phyloP scores from a whole-genome alignment of 2,797 vertebrate species.

The Luscinia megarhynchos region DNA sequence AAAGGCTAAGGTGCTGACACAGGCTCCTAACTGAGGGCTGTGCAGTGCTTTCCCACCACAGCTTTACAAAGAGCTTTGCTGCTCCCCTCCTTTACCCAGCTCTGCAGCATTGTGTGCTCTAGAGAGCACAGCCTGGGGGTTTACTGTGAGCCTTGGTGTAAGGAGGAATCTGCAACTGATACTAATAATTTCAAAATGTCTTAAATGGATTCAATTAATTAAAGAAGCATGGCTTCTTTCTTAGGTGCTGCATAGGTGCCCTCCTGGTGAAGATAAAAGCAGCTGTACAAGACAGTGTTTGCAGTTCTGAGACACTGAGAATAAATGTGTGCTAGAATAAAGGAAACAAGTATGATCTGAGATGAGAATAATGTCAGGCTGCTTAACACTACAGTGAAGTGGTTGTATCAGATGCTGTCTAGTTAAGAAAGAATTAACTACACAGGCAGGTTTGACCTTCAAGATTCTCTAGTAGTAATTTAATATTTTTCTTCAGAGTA shows the following conservation, averaged over 20 bases:
- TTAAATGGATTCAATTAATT: neutral
- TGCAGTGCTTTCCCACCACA: neutral
- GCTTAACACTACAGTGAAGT: neutral
- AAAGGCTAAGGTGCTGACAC: neutral
- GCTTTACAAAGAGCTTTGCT: neutral
- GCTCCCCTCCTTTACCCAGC: neutral
- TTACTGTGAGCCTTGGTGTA: neutral
- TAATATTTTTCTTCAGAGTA: neutral
- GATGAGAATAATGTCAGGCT: neutral
- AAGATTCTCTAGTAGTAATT: neutral
- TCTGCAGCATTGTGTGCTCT: neutral
- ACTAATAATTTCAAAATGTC: neutral
- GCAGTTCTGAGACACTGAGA: neutral
- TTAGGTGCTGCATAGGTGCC: neutral
- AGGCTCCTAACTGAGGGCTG: neutral
- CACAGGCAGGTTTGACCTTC: neutral
- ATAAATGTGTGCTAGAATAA: neutral
- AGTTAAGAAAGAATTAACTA: neutral
- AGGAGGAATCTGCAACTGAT: neutral
- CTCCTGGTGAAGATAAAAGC: neutral
- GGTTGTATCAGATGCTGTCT: neutral
- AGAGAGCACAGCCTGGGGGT: neutral
- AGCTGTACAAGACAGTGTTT: neutral
- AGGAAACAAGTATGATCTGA: neutral
- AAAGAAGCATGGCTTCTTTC: neutral